Evolutionary conservation across 2,113 vertebrate genomes (phyloP).

Genomic region (Solea senegalensis): DNA sequence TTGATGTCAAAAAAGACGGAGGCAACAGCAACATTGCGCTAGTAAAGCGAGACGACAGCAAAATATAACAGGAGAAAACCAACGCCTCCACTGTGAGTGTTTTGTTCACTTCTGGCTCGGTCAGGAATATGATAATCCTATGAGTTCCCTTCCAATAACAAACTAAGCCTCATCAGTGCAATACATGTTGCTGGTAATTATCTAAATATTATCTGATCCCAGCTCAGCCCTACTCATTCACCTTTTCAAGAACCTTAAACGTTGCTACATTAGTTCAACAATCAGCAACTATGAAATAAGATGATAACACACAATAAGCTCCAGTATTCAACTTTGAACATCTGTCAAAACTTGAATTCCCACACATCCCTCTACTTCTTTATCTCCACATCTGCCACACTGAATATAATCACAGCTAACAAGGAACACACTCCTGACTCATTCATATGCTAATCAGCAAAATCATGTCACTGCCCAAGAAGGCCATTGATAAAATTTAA

Average conservation of each 20-base stretch:
- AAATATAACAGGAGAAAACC: background rate
- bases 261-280: too few relatives aligned
- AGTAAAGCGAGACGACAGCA: too few relatives aligned
- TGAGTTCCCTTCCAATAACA: slow-evolving; percentile 20
- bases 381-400: background rate
- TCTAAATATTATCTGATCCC: background rate
- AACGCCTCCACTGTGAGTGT: slow-evolving; percentile 7
- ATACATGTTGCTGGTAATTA: slow-evolving; percentile 26
- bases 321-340: too few relatives aligned
- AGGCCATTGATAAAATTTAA: slow-evolving; percentile 19
- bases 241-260: background rate
- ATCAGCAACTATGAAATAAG: too few relatives aligned
- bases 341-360: too few relatives aligned
- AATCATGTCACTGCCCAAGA: slow-evolving; percentile 14
- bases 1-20: too few relatives aligned
- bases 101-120: slow-evolving; percentile 9
- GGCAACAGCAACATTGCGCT: too few relatives aligned
- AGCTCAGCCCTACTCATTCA: slow-evolving; percentile 4
- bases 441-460: slow-evolving; percentile 49
- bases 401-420: slow-evolving; percentile 41
- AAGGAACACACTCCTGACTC: slow-evolving; percentile 3
- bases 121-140: slow-evolving; percentile 38
- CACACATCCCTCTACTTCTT: background rate
- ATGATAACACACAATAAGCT: too few relatives aligned
- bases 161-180: slow-evolving; percentile 41